These are phyloP conservation scores for Tiaroga cobitis DNA, from an alignment of 2,797 vertebrate genomes.

Conservation along the genomic window DNA sequence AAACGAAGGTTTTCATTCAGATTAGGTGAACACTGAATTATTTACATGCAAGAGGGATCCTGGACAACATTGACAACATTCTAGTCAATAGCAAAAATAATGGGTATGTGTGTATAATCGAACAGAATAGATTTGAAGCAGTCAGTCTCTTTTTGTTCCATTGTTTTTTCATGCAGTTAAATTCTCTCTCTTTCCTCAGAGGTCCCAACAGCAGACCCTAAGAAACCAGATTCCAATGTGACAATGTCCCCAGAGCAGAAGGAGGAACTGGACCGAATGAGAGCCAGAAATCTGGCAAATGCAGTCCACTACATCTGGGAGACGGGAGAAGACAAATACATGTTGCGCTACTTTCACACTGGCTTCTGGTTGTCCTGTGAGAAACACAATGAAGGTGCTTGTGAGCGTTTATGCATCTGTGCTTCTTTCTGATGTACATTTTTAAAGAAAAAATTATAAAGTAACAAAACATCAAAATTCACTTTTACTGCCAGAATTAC, in stretches of 20 bases:
- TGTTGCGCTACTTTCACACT: slow-evolving; percentile 84
- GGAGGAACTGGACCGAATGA: slow-evolving; percentile 69
- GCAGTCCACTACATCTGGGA: slow-evolving; percentile 88
- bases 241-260: slow-evolving; percentile 71
- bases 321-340: slow-evolving; percentile 86
- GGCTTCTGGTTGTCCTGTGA: slow-evolving; percentile 88
- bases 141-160: not conserved
- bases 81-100: not conserved
- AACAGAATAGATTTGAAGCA: not conserved
- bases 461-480: not conserved
- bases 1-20: not conserved
- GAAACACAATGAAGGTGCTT: slow-evolving; percentile 79
- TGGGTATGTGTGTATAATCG: not conserved
- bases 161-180: not conserved
- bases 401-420: slow-evolving; percentile 1
- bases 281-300: slow-evolving; percentile 75
- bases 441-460: not conserved
- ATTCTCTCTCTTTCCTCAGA: slow-evolving; percentile 60
- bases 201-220: slow-evolving; percentile 71
- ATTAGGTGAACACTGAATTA: slow-evolving; percentile 19
- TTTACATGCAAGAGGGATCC: not conserved
- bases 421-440: not conserved
- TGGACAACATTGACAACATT: not conserved
- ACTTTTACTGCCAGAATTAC: not conserved
- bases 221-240: slow-evolving; percentile 60